Conservation (phyloP, 2,888 invertebrate species). For the Leistus spinibarbis region DNA sequence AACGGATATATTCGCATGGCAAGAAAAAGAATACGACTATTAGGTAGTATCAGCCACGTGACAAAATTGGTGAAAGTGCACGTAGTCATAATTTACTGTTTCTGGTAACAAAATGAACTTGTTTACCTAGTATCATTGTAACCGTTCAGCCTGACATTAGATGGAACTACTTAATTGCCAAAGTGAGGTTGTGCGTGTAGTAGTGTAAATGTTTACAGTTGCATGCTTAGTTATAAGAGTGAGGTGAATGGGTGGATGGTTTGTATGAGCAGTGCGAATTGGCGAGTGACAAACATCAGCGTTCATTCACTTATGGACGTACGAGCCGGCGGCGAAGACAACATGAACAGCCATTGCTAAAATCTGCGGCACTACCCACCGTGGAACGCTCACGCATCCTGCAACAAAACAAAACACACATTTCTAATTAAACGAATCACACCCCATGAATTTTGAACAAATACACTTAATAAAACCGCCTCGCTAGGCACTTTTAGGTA, state of each 20-base stretch:
- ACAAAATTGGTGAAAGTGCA: too few relatives aligned
- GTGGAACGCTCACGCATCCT: conserved; percentile 55
- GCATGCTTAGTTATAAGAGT: background rate
- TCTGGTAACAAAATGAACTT: too few relatives aligned
- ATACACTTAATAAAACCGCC: background rate
- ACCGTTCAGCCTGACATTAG: too few relatives aligned
- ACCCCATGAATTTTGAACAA: conserved; percentile 33
- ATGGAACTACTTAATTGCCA: too few relatives aligned
- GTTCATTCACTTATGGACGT: conserved; percentile 49
- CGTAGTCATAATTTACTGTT: too few relatives aligned
- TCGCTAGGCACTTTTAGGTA: background rate
- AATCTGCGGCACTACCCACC: conserved; percentile 54
- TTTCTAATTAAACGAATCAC: conserved; percentile 5
- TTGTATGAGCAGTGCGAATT: conserved; percentile 2
- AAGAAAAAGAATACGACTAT: background rate
- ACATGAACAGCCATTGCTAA: conserved; percentile 55
- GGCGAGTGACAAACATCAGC: background rate
- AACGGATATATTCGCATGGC: background rate
- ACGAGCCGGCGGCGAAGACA: conserved; percentile 51
- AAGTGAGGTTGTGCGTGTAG: background rate
- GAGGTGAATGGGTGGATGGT: conserved; percentile 13
- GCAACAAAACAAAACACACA: conserved; percentile 48
- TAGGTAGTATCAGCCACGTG: too few relatives aligned
- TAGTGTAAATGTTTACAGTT: background rate
- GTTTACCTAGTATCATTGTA: too few relatives aligned